Conservation (phyloP, 2,888 invertebrate genomes). For the Thera britannica region DNA sequence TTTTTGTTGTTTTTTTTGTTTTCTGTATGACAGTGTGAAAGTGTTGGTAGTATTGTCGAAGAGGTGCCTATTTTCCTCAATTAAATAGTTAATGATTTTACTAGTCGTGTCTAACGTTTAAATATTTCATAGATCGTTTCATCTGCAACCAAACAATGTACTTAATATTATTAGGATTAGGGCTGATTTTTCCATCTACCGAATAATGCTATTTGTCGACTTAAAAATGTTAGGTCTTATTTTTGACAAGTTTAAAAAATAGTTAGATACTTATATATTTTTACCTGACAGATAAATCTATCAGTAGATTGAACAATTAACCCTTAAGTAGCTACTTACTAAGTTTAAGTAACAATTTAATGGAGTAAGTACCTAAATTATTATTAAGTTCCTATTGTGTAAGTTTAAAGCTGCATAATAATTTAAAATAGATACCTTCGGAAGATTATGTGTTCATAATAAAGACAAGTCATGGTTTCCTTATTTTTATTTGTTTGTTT, state of each 20-base stretch:
- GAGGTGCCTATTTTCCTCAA: neutral
- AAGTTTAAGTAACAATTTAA: constrained; percentile 5
- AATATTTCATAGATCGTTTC: neutral
- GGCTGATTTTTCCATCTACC: too few species aligned
- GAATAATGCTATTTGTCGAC: too few species aligned
- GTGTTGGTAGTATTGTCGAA: neutral
- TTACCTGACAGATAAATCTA: too few species aligned
- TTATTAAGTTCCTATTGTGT: constrained; percentile 27
- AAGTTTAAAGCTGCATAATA: constrained; percentile 25
- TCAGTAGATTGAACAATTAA: too few species aligned
- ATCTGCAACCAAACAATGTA: constrained; percentile 10
- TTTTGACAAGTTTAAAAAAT: too few species aligned
- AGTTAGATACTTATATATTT: too few species aligned
- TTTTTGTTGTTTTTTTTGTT: constrained; percentile 14
- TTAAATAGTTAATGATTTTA: neutral
- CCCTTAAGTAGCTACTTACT: neutral
- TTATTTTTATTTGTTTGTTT: constrained; percentile 19
- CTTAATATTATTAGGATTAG: neutral
- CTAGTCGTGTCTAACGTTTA: constrained; percentile 24
- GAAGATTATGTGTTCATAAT: constrained; percentile 12
- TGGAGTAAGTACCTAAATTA: constrained; percentile 5
- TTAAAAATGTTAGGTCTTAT: too few species aligned
- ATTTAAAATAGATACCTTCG: neutral
- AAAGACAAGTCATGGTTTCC: constrained; percentile 15
- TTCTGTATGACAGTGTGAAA: constrained; percentile 10